Conservation (phyloP, 2,797 vertebrate genomes). For the Pelochelys cantorii region DNA sequence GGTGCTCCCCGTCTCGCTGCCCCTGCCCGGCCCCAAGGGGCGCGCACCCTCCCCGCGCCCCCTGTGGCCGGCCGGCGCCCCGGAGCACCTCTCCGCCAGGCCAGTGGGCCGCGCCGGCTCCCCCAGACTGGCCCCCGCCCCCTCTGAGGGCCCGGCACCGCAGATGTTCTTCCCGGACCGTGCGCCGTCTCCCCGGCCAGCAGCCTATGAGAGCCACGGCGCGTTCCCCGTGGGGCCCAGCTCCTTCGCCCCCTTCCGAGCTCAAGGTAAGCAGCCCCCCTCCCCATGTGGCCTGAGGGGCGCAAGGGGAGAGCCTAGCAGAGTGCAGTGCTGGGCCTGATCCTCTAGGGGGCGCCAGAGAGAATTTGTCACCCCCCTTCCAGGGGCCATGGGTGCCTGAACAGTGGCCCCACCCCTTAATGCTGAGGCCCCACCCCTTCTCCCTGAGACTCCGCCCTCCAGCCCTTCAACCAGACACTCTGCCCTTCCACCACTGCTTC, state of each 20-base stretch:
- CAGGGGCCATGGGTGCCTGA: too few species aligned
- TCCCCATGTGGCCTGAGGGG: neutral
- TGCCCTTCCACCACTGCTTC: too few species aligned
- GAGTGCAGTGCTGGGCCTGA: neutral
- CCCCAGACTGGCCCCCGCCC: constrained; percentile 66
- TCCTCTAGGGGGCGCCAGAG: neutral
- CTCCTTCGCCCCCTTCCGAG: constrained; percentile 35
- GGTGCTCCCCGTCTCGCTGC: neutral
- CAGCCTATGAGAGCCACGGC: constrained; percentile 31
- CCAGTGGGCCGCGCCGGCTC: constrained; percentile 54
- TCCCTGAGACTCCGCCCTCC: too few species aligned
- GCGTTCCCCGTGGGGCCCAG: constrained; percentile 56
- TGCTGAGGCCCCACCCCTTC: too few species aligned
- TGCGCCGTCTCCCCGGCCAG: constrained; percentile 47
- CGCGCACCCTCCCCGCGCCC: constrained; percentile 65
- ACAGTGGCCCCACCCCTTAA: too few species aligned
- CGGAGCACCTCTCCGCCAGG: constrained; percentile 48
- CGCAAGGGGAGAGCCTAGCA: neutral
- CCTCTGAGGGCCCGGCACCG: constrained; percentile 32
- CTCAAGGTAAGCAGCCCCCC: constrained; percentile 60
- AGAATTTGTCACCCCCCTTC: too few species aligned
- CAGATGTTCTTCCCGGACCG: constrained; percentile 59
- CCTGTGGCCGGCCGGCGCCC: neutral
- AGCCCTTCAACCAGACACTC: too few species aligned
- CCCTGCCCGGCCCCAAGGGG: constrained; percentile 25